Evolutionary conservation across 1,140 invertebrate genomes (phyloP), one percentile per base, ranked within the genome.

Genomic region (Brachionus calyciflorus): DNA sequence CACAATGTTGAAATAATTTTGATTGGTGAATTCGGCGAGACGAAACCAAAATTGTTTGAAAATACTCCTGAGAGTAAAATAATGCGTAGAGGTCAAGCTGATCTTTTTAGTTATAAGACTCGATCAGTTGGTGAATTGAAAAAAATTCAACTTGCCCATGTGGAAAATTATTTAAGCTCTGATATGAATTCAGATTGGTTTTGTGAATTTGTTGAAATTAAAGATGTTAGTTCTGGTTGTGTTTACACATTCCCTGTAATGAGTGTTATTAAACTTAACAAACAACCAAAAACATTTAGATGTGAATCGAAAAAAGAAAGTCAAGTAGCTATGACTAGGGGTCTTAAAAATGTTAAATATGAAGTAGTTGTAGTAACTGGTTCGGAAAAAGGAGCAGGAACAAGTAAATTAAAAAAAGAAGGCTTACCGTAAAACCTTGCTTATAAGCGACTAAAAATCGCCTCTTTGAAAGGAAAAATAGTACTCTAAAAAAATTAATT

Each of bases 121-220:
- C 81, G 80, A 33, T 84, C 83, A 81, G 82, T 85, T 26, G 85
- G 84, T 24, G 81, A 82, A 14, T 80, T 86, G 80, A 81, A 76
- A 6, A 85, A 85, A 78, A 78, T 86, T 3, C 69, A 77, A 46
- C 79, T 86, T 17, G 81, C 84, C 60, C 85, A 85, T 79, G 85
- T 80, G 24, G 63, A 63, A 21, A 79, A 80, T 5, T 78, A 75
- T 48, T 78, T 79, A 19, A 53, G 9, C 17, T n/a, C 21, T 21
- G 81, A 28, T 77, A 79, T 49, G 80, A 79, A 48, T 79, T 81
- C 83, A 48, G 77, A 80, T 79, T 26, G 46, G 30, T 26, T 70
- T n/a, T 49, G 76, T 46, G 26, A 44, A n/a, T 37, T 40, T 44
- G 76, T 78, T n/a, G 44, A 57, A 30, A n/a, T 65, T 28, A 51